Percentiles rank a stretch among this genome's conserved stretches.
Evolutionary conservation across 2,888 invertebrate genomes (phyloP).

Genomic region (Eurytoma adleriae): DNA sequence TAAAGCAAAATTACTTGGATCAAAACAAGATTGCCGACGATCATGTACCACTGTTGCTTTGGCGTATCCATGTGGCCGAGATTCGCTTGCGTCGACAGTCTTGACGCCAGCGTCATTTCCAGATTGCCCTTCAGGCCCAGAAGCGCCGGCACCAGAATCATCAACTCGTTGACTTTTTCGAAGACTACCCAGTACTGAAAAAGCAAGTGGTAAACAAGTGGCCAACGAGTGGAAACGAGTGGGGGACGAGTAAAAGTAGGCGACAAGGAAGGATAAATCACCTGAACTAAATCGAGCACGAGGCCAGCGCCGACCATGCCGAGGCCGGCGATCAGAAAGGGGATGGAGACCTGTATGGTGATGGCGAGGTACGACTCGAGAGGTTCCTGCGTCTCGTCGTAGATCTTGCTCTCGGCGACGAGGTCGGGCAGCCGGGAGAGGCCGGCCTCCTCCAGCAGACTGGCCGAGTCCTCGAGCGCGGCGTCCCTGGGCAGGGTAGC

Average conservation of each 20-base stretch:
- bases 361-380: conserved; percentile 80
- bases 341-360: conserved; percentile 83
- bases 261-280: conserved; percentile 65
- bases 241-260: not conserved
- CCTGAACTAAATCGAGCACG: conserved; percentile 85
- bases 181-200: conserved; percentile 86
- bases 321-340: conserved; percentile 86
- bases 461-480: conserved; percentile 62
- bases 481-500: conserved; percentile 40
- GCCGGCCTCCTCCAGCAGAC: conserved; percentile 63
- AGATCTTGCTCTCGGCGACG: conserved; percentile 76
- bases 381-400: conserved; percentile 70
- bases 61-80: conserved; percentile 85
- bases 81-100: conserved; percentile 95
- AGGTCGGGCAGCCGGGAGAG: conserved; percentile 78
- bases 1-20: conserved; percentile 79
- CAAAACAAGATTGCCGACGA: conserved; percentile 85
- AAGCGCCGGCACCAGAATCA: conserved; percentile 88
- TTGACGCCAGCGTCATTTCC: conserved; percentile 97
- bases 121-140: conserved; percentile 94
- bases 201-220: not conserved
- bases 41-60: conserved; percentile 82
- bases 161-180: conserved; percentile 82
- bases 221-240: too few species aligned
- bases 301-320: conserved; percentile 89